Evolutionary conservation across 2,113 vertebrate genomes (phyloP).

Genomic region (Orcinus orca): DNA sequence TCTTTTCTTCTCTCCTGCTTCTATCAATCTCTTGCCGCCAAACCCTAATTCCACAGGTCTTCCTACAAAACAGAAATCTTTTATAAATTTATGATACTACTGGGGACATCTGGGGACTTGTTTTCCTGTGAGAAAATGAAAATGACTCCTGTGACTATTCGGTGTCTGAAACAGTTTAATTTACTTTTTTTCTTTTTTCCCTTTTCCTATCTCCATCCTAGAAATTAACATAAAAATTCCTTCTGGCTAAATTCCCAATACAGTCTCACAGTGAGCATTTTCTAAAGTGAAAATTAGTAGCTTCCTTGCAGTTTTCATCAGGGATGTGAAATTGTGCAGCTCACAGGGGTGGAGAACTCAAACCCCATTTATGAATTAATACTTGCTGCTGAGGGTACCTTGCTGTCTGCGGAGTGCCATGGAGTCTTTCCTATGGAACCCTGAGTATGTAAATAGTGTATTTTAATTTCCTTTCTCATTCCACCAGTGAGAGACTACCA

Average conservation of each 20-base stretch:
- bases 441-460: not conserved
- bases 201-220: constrained; percentile 38
- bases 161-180: constrained; percentile 66
- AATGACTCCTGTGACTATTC: constrained; percentile 59
- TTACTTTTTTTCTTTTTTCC: not conserved
- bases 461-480: constrained; percentile 46
- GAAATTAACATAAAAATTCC: constrained; percentile 77
- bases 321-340: constrained; percentile 60
- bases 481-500: not conserved
- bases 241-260: constrained; percentile 75
- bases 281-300: constrained; percentile 77
- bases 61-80: constrained; percentile 15
- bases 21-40: not conserved
- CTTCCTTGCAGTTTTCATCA: constrained; percentile 66
- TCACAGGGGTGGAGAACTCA: constrained; percentile 58
- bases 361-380: constrained; percentile 68
- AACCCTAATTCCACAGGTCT: not conserved
- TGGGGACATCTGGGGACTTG: constrained; percentile 31
- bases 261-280: constrained; percentile 75
- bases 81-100: constrained; percentile 3
- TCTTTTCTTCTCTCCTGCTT: not conserved
- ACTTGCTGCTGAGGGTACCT: constrained; percentile 42
- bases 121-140: constrained; percentile 64
- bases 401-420: not conserved
- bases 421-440: constrained; percentile 6